Conservation (phyloP, 2,888 invertebrate species). For the Drosophila mayaguana region DNA sequence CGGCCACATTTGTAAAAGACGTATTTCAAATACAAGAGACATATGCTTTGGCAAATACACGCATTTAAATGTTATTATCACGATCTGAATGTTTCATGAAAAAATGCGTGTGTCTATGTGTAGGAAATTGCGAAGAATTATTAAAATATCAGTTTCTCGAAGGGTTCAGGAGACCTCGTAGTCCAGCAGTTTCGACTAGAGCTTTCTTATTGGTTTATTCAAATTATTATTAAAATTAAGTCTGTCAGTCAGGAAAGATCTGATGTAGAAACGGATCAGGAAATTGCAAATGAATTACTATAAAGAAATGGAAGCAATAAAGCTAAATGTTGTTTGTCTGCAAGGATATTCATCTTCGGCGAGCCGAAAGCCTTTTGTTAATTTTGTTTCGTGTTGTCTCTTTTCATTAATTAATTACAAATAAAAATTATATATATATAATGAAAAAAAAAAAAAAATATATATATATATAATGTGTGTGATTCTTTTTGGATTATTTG, state of each 20-base stretch:
- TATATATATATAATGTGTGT: conserved; percentile 15
- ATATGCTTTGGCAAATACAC: too few relatives aligned
- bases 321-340: not conserved
- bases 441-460: too few relatives aligned
- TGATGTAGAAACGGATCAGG: not conserved
- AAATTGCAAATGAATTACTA: not conserved
- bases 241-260: not conserved
- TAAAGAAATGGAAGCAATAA: not conserved
- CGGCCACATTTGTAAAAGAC: too few relatives aligned
- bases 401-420: conserved; percentile 30
- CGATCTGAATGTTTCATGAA: too few relatives aligned
- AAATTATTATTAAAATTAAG: not conserved
- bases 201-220: too few relatives aligned
- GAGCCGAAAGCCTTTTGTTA: not conserved
- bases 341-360: conserved; percentile 7
- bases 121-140: too few relatives aligned
- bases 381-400: conserved; percentile 1
- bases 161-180: too few relatives aligned
- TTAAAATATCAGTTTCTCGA: too few relatives aligned
- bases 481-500: conserved; percentile 55
- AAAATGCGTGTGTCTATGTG: too few relatives aligned
- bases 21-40: too few relatives aligned
- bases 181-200: too few relatives aligned
- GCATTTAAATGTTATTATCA: too few relatives aligned
- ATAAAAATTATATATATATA: conserved; percentile 36